Conservation (phyloP, 1,140 invertebrate genomes). For the Papilio polyxenes region DNA sequence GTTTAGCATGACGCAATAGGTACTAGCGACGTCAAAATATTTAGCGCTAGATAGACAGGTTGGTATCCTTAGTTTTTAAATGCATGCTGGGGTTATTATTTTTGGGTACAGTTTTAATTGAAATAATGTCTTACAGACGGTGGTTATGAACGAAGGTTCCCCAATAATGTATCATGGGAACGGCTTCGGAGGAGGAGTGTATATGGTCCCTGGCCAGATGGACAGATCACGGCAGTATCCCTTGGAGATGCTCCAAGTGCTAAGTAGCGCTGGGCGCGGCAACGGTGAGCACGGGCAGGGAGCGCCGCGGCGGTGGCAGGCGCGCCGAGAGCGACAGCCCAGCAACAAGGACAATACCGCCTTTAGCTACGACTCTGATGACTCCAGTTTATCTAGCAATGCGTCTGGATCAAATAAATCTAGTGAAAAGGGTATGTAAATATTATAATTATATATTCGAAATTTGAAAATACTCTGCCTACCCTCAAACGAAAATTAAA, state of each 20-base stretch:
- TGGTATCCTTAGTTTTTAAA: slow-evolving; percentile 50
- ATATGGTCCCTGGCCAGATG: slow-evolving; percentile 57
- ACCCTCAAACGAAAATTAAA: slow-evolving; percentile 12
- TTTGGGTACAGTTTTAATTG: slow-evolving; percentile 32
- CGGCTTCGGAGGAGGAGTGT: slow-evolving; percentile 59
- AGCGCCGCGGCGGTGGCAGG: slow-evolving; percentile 64
- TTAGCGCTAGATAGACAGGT: slow-evolving; percentile 59
- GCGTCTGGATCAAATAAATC: slow-evolving; percentile 75
- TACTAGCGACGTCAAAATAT: slow-evolving; percentile 57
- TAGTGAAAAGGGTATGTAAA: slow-evolving; percentile 69
- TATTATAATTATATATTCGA: slow-evolving; percentile 27
- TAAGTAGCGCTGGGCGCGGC: slow-evolving; percentile 48
- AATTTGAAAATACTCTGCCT: slow-evolving; percentile 25
- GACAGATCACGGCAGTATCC: slow-evolving; percentile 60
- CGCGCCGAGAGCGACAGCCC: slow-evolving; percentile 55
- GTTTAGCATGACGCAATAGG: slow-evolving; percentile 71
- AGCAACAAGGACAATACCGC: slow-evolving; percentile 59
- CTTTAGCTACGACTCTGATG: slow-evolving; percentile 78
- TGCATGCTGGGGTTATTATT: slow-evolving; percentile 34
- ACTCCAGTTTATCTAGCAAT: slow-evolving; percentile 77
- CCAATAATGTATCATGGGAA: slow-evolving; percentile 68
- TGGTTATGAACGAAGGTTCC: slow-evolving; percentile 68
- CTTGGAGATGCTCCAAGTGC: slow-evolving; percentile 56
- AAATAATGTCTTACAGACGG: slow-evolving; percentile 50
- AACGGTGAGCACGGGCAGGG: slow-evolving; percentile 54